Evolutionary conservation across 2,888 invertebrate species (phyloP).

Genomic region (Agrypnus murinus): DNA sequence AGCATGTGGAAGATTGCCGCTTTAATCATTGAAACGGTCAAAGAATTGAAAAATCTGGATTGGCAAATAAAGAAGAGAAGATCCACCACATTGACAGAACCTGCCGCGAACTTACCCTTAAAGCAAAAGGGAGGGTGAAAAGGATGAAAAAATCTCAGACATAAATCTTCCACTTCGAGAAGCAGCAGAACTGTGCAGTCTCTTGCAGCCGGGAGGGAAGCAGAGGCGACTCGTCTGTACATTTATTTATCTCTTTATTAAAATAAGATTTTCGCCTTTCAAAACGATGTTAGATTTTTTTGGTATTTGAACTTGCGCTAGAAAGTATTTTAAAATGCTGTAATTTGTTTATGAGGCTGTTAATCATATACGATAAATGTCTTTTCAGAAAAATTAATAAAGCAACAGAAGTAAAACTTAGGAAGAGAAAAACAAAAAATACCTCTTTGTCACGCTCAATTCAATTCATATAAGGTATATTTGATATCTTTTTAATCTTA

Average conservation of each 20-base stretch:
- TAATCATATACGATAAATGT: too few relatives aligned
- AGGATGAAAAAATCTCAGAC: constrained; percentile 57
- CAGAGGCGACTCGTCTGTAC: constrained; percentile 47
- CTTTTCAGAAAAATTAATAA: too few relatives aligned
- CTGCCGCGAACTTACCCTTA: constrained; percentile 55
- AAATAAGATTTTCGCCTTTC: background rate
- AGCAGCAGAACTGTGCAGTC: constrained; percentile 53
- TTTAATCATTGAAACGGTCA: constrained; percentile 47
- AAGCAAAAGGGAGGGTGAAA: constrained; percentile 46
- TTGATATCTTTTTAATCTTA: too few relatives aligned
- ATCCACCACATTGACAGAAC: constrained; percentile 56
- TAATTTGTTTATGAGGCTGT: too few relatives aligned
- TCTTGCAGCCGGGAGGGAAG: constrained; percentile 45
- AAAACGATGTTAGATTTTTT: too few relatives aligned
- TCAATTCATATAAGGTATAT: too few relatives aligned
- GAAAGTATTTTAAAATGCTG: too few relatives aligned
- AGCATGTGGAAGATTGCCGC: constrained; percentile 30
- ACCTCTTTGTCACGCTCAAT: too few relatives aligned
- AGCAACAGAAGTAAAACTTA: too few relatives aligned
- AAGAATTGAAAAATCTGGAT: constrained; percentile 56
- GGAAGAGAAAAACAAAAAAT: too few relatives aligned
- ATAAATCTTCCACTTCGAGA: constrained; percentile 58
- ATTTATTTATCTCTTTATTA: constrained; percentile 1
- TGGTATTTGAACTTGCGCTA: too few relatives aligned
- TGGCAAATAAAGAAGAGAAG: constrained; percentile 55